Evolutionary conservation across 2,888 invertebrate species (phyloP), one percentile per base, ranked within the genome.

Genomic region (Stenchaetothrips biformis): DNA sequence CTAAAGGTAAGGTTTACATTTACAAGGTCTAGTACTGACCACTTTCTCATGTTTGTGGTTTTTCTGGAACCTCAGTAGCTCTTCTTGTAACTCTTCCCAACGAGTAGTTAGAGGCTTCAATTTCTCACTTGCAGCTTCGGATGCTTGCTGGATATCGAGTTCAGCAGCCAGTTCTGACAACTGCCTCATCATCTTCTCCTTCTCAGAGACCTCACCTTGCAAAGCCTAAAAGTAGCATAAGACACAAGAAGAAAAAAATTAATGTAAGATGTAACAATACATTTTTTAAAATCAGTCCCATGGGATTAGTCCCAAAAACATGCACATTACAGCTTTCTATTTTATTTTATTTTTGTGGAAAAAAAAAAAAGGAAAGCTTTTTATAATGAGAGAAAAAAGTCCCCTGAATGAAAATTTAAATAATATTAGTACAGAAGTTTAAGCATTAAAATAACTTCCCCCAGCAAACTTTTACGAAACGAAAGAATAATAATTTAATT

Each of bases 131-230:
- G 67, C 67, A 25, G 67, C 7, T 8, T 74, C 21, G 25, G 21
- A 25, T 21, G 67, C 78, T 48, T 81, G 78, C 37, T 81, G 81
- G 16, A 81, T 74, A 25, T 80, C 53, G 11, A 81, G 37, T n/a
- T 81, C 81, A 0, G 81, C 48, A 48, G 77, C 78, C 25, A 80
- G 77, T 78, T 81, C 81, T 21, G 78, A 48, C 21, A 81, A 37
- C 25, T 78, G 78, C 16, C 27, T 37, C 25, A 81, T 53, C 59
- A 48, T 49, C 47, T 79, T 47, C 21, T 78, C 37, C 48, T 78
- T 80, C 25, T 18, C 11, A 27, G 53, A 77, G 11, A 80, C 49
- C 48, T 81, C 81, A 9, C 78, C 74, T 11, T 77, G 78, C 9
- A 81, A 47, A 11, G 53, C 59, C 78, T 80, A 78, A 77, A 80